Evolutionary conservation across 2,797 vertebrate genomes (phyloP), one percentile per base, ranked within the genome.

Genomic region (Notolabrus celidotus): DNA sequence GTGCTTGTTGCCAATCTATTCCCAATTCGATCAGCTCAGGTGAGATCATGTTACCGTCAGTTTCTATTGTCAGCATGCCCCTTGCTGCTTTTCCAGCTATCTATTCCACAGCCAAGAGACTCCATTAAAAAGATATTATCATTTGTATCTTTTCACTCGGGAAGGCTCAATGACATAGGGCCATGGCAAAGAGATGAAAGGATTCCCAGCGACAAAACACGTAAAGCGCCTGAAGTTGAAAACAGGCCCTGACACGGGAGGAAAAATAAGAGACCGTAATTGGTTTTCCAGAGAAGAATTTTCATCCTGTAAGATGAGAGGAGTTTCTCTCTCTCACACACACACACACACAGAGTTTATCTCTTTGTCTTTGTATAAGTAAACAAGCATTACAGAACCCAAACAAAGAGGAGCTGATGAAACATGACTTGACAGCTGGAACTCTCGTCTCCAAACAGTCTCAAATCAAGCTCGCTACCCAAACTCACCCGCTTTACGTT

Each of bases 1-100:
- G 31, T 72, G 77, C 69, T 80, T 82, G 88, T 90, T 89, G 82
- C 71, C 80, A 81, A 54, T 87, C 56, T 74, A 75, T 80, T 79
- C 64, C 62, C 64, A 71, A 77, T 80, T 78, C 80, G 67, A 86
- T 82, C 61, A 14, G 58, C 61, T 66, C 61, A 70, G 66, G 68
- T 68, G 27, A 60, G 67, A 80, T 91, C 74, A 42, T 46, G 82
- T 92, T 87, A 68, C 81, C 1, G 3, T 70, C 70, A 51, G n/a
- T 71, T 80, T 67, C 79, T 88, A 49, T 69, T 73, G 77, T 75
- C 80, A 65, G 82, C 47, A 59, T 68, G 59, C 50, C 14, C 65
- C 8, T 51, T n/a, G 6, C 39, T 22, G 81, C 29, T 31, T 31
- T 31, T 78, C 60, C 12, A 60, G 71, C 65, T 57, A 74, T 83